Conservation (phyloP, 2,797 vertebrate genomes). For the Notoglanidium macrostoma region DNA sequence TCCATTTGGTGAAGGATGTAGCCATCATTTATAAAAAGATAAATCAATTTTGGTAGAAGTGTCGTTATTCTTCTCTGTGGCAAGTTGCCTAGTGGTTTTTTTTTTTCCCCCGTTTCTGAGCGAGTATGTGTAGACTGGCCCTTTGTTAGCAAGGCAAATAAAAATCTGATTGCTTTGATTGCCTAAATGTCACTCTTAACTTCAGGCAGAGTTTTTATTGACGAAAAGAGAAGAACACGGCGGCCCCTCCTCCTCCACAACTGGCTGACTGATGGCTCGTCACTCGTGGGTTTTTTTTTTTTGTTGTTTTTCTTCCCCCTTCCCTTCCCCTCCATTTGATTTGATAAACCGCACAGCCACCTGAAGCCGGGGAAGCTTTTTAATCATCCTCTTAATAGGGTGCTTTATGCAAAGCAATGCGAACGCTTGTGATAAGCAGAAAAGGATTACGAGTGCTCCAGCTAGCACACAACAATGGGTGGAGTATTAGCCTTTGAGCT, state of each 20-base stretch:
- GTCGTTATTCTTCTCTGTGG: constrained; percentile 82
- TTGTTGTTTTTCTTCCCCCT: not conserved
- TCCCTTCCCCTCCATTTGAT: constrained; percentile 67
- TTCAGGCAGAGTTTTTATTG: constrained; percentile 76
- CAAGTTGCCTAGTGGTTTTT: constrained; percentile 58
- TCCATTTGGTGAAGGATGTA: constrained; percentile 86
- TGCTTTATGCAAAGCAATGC: constrained; percentile 82
- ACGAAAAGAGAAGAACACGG: constrained; percentile 68
- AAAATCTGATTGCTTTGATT: constrained; percentile 79
- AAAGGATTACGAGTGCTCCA: constrained; percentile 57
- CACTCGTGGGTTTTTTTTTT: constrained; percentile 53
- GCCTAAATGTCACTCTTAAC: constrained; percentile 79
- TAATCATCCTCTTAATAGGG: constrained; percentile 83
- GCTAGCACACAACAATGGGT: constrained; percentile 52
- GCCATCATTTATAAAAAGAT: constrained; percentile 93
- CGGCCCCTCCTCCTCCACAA: constrained; percentile 56
- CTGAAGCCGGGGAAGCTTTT: constrained; percentile 77
- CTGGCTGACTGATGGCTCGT: constrained; percentile 76
- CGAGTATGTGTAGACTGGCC: constrained; percentile 49
- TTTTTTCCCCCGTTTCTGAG: constrained; percentile 42
- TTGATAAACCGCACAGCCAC: constrained; percentile 81
- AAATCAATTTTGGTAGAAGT: constrained; percentile 86
- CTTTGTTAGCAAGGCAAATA: constrained; percentile 77
- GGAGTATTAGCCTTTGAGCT: constrained; percentile 65
- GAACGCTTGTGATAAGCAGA: constrained; percentile 69